Percentiles rank a stretch among this genome's conserved stretches.
Evolutionary conservation across 2,888 invertebrate genomes (phyloP).

Genomic region (Ganaspis brasiliensis): DNA sequence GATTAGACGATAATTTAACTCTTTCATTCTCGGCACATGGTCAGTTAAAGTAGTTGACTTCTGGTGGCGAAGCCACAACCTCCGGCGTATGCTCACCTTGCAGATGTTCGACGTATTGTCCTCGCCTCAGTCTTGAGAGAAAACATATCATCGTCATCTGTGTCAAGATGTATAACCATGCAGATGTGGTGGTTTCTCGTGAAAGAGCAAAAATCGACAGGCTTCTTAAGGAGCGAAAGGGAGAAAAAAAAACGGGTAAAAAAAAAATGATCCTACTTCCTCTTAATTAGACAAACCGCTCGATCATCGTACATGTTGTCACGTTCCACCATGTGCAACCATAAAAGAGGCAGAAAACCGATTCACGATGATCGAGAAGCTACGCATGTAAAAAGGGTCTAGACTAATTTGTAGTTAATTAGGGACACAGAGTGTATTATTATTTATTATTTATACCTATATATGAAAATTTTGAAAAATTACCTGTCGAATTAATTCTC

Average conservation of each 20-base stretch:
- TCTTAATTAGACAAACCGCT: constrained; percentile 61
- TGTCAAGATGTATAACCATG: constrained; percentile 58
- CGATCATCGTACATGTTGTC: constrained; percentile 58
- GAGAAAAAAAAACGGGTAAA: neutral
- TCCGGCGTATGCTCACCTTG: constrained; percentile 52
- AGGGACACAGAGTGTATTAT: constrained; percentile 12
- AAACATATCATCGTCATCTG: constrained; percentile 59
- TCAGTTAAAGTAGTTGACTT: constrained; percentile 13
- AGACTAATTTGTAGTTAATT: constrained; percentile 33
- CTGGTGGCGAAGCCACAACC: constrained; percentile 11
- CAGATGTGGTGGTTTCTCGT: constrained; percentile 61
- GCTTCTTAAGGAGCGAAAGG: neutral
- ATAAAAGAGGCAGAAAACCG: constrained; percentile 53
- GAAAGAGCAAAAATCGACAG: constrained; percentile 56
- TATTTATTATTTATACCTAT: neutral
- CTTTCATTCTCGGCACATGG: constrained; percentile 30
- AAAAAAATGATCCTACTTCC: constrained; percentile 36
- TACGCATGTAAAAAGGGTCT: constrained; percentile 23
- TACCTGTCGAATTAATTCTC: too few species aligned
- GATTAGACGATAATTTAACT: constrained; percentile 22
- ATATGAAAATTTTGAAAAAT: too few species aligned
- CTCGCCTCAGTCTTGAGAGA: constrained; percentile 56
- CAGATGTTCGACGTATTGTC: constrained; percentile 63
- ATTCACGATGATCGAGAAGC: constrained; percentile 23
- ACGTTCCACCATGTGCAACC: constrained; percentile 55